These are phyloP conservation scores for Zoanthus gigantus DNA, from an alignment of 92 coral and sea anemone species.

Conservation along the genomic window DNA sequence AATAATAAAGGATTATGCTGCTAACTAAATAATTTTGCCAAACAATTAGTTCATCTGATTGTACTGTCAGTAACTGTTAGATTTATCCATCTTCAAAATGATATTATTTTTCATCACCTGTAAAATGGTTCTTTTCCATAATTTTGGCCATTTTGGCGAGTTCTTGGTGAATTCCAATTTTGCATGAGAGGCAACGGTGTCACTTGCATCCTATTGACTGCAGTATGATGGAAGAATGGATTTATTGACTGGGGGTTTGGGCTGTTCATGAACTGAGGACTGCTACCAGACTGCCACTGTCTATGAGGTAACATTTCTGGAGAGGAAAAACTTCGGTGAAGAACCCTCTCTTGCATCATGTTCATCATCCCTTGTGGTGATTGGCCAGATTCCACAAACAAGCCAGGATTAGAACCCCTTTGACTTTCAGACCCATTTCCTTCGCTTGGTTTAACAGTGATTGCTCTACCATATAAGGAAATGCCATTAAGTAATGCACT, in stretches of 20 bases:
- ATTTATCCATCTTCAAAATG: neutral
- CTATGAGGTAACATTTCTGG: slow-evolving; percentile 26
- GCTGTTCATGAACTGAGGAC: slow-evolving; percentile 8
- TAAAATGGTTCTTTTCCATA: neutral
- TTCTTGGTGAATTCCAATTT: neutral
- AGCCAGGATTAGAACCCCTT: slow-evolving; percentile 27
- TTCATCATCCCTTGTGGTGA: slow-evolving; percentile 1
- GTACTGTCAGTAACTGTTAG: neutral
- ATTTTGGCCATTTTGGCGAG: neutral
- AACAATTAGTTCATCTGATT: too few relatives aligned
- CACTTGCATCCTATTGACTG: slow-evolving; percentile 22
- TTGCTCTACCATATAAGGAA: slow-evolving; percentile 73
- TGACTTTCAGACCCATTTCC: slow-evolving; percentile 24
- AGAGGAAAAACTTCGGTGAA: neutral
- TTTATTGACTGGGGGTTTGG: slow-evolving; percentile 12
- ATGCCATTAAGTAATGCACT: slow-evolving; percentile 84
- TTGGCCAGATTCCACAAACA: slow-evolving; percentile 1
- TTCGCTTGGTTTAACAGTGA: slow-evolving; percentile 66
- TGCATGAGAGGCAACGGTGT: slow-evolving; percentile 13
- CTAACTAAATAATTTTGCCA: too few relatives aligned
- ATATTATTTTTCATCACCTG: neutral
- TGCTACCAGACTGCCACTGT: slow-evolving; percentile 23
- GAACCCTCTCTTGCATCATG: neutral
- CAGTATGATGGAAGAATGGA: slow-evolving; percentile 19
- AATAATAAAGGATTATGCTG: too few relatives aligned